Conservation (phyloP, 2,797 vertebrate species). For the Argya squamiceps region DNA sequence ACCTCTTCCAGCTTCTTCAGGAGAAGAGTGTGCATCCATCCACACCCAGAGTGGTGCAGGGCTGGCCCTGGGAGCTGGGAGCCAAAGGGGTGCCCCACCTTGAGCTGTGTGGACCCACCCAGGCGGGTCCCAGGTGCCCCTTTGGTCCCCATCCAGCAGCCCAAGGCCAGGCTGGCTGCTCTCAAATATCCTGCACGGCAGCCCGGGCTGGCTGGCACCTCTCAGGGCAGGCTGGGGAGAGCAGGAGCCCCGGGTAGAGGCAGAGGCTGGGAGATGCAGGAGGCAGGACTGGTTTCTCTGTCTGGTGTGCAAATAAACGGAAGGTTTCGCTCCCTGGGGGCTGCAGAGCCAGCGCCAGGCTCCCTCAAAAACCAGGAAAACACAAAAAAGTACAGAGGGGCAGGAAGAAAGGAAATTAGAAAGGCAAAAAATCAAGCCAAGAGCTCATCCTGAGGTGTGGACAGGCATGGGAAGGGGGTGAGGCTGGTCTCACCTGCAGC, state of each 20-base stretch:
- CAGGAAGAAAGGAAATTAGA: constrained; percentile 49
- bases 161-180: constrained; percentile 47
- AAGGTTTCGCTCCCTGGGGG: constrained; percentile 40
- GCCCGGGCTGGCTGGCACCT: constrained; percentile 30
- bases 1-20: not conserved
- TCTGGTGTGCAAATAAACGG: constrained; percentile 56
- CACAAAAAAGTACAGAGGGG: not conserved
- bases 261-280: not conserved
- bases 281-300: constrained; percentile 65
- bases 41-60: not conserved
- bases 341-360: not conserved
- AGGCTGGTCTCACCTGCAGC: not conserved
- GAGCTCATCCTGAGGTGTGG: constrained; percentile 6
- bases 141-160: constrained; percentile 33
- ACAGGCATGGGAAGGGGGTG: not conserved
- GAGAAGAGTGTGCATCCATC: not conserved
- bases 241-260: not conserved
- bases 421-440: constrained; percentile 32
- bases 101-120: not conserved
- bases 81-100: not conserved
- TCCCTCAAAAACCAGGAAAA: constrained; percentile 41
- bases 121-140: not conserved
- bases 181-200: not conserved
- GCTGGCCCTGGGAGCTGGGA: not conserved
- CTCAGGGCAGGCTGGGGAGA: not conserved